A percentile compares a stretch with the other conserved stretches of the same genome.
These are phyloP conservation scores for Scrobipalpa costella DNA, from an alignment of 2,888 invertebrate genomes.

Conservation along the genomic window DNA sequence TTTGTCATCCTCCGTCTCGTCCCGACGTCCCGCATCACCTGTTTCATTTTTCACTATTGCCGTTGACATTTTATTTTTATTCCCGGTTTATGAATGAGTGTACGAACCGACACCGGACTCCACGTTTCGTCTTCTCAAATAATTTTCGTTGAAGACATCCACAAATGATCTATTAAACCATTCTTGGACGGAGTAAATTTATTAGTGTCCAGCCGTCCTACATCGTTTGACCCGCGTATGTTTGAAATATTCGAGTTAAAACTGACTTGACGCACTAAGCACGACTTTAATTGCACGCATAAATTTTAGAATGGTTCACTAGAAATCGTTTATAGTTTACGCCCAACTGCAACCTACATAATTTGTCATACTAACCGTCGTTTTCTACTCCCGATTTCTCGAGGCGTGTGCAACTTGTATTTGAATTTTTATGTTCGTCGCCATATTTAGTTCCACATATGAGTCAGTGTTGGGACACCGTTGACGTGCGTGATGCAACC, in stretches of 20 bases:
- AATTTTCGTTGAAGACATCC: slow-evolving; percentile 39
- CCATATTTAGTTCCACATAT: slow-evolving; percentile 33
- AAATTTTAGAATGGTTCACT: neutral
- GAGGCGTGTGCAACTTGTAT: slow-evolving; percentile 22
- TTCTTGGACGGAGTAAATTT: slow-evolving; percentile 33
- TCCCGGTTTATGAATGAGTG: slow-evolving; percentile 67
- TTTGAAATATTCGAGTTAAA: slow-evolving; percentile 20
- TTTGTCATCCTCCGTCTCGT: slow-evolving; percentile 61
- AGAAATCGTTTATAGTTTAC: neutral
- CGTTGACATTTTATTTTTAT: slow-evolving; percentile 64
- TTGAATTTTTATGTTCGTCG: slow-evolving; percentile 39
- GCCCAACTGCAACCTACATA: neutral
- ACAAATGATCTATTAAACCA: slow-evolving; percentile 32
- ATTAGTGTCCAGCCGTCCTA: slow-evolving; percentile 9
- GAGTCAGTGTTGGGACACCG: slow-evolving; percentile 49
- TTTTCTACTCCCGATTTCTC: neutral
- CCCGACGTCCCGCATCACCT: slow-evolving; percentile 59
- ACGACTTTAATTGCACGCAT: slow-evolving; percentile 4
- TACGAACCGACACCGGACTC: slow-evolving; percentile 50
- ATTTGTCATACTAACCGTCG: slow-evolving; percentile 5
- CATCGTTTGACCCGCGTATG: slow-evolving; percentile 14
- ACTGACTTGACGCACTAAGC: neutral
- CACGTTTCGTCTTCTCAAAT: slow-evolving; percentile 47
- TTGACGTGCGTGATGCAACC: slow-evolving; percentile 55
- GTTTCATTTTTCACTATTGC: slow-evolving; percentile 70